Evolutionary conservation across 2,797 vertebrate genomes (phyloP), one percentile per base, ranked within the genome.

Genomic region (Acomys russatus): DNA sequence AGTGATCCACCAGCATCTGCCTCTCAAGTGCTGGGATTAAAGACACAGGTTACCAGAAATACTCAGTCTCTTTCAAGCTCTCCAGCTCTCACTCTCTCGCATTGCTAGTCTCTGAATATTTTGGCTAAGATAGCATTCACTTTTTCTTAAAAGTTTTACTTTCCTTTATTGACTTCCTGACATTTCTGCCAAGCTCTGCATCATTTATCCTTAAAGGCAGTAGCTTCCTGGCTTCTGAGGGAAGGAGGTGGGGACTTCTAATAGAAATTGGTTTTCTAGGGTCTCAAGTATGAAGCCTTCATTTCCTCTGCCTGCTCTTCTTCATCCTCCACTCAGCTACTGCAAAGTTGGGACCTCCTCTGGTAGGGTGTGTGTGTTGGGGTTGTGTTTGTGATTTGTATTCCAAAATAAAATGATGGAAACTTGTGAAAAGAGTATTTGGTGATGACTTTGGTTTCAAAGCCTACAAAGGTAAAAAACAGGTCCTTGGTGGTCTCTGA

Each of bases 281-380:
- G 91, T 96, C 93, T 97, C 88, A 96, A 96, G 87, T 98, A 92
- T 96, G 95, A 97, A 97, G 59, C 91, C 96, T 97, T 97, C 94
- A 96, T 98, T 96, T 96, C 90, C 88, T 97, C 93, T 64, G 95
- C 63, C 87, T 97, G 95, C 95, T 87, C 95, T 97, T 94, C 90
- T 97, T 97, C 97, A 94, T 97, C 92, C 82, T 97, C 64, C 54
- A 94, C 0, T 96, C 87, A 95, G 35, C 88, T 86, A 96, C 87
- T 92, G 87, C 92, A 92, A 95, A 59, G 91, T 95, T 20, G 18
- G 30, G 74, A 90, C 92, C 87, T 93, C 94, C 91, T 95, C 88
- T 59, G 79, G n/a, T 25, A 59, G 93, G 23, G 73, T 86, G 71
- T 56, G 71, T 56, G 6, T 51, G 17, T 7, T 8, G 56, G 77